Base-by-base conservation (phyloP, 2,113 vertebrate genomes). In the Carettochelys insculpta region DNA sequence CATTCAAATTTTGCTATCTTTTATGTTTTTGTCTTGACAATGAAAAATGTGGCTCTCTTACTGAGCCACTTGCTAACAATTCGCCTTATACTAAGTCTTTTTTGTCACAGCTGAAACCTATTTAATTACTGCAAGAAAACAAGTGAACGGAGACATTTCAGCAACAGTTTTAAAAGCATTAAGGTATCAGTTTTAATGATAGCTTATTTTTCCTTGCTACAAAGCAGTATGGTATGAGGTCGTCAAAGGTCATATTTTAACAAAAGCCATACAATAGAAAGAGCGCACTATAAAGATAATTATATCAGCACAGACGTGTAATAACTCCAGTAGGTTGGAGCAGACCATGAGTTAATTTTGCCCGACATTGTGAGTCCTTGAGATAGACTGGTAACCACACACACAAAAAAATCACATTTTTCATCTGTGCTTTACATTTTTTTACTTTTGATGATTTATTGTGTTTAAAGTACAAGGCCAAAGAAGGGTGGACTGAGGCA, bases 11-110 rank as follows among this genome's bases (percentile, higher is more conserved):
- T 83, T 89, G 71, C 56, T 29, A 65, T 92, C 80, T 92, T 91
- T 94, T 89, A 90, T 89, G 65, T 76, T 89, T 14, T 45, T 89
- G 20, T n/a, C 83, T 85, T 91, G 79, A 82, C 94, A 95, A 84
- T 81, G 2, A 83, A 92, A 92, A 86, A 12, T 71, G 84, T 77
- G 87, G 38, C 77, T 95, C 52, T 93, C 95, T 93, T 91, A 91
- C 88, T 81, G 82, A 94, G 78, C 65, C 6, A 90, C 31, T 85
- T 65, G 65, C 13, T 85, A 95, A 86, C 45, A 93, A 83, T 51
- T 90, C 65, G 2, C 27, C 86, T 25, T 50, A 19, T 86, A 83
- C 86, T 94, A 88, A 92, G 93, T 86, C 4, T 79, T 52, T 25
- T 48, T 79, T 88, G 24, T 20, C 82, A 94, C 5, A 2, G 6